phyloP scores from a whole-genome alignment of 2,888 invertebrate genomes.

The Blomia tropicalis region DNA sequence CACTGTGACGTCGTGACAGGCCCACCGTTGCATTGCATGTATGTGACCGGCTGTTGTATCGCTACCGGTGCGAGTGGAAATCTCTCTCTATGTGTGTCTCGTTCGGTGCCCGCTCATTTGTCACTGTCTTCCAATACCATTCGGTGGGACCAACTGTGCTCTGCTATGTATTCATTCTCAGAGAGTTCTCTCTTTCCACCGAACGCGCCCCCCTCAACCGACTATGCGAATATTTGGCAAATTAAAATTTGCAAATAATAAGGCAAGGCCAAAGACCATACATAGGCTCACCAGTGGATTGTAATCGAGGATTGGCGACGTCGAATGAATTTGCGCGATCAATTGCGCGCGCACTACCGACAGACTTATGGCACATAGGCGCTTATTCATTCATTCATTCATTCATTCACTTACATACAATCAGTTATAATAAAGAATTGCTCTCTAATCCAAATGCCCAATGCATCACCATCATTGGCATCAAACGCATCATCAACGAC shows the following conservation, averaged over 20 bases:
- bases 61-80: conserved; percentile 13
- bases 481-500: too few species aligned
- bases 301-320: not conserved
- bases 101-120: too few species aligned
- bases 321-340: not conserved
- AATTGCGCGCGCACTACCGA: not conserved
- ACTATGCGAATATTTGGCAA: conserved; percentile 14
- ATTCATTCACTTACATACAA: too few species aligned
- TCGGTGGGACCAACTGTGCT: not conserved
- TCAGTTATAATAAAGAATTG: too few species aligned
- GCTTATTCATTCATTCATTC: not conserved
- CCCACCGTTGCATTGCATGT: not conserved
- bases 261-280: too few species aligned
- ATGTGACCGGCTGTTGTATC: conserved; percentile 14
- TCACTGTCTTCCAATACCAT: too few species aligned
- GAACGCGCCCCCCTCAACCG: not conserved
- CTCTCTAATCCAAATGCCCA: too few species aligned
- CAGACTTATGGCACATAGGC: not conserved
- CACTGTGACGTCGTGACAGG: conserved; percentile 4
- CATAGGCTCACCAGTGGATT: too few species aligned
- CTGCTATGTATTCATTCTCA: too few species aligned
- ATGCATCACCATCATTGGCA: too few species aligned
- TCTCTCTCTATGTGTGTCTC: too few species aligned
- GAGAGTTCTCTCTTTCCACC: too few species aligned
- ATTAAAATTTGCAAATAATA: conserved; percentile 14